Percentiles rank a stretch among this genome's conserved stretches.
Conservation (phyloP, 2,888 invertebrate genomes). For the Neoitamus cyanurus region DNA sequence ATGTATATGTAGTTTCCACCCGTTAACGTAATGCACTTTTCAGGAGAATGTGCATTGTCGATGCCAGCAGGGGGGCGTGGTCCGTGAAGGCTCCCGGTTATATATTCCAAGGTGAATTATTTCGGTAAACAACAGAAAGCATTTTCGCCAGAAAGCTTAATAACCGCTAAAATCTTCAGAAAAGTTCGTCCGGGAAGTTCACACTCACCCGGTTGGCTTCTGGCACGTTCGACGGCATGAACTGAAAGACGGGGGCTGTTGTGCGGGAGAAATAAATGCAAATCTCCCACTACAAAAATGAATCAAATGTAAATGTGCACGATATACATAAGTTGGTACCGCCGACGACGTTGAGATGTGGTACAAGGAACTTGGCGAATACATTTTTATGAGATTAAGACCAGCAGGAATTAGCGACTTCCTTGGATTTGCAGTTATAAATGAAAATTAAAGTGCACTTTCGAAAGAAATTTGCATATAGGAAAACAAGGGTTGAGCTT, state of each 20-base stretch:
- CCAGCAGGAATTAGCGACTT: background rate
- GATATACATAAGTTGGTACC: background rate
- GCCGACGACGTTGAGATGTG: background rate
- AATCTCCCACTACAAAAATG: constrained; percentile 1
- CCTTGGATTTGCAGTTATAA: background rate
- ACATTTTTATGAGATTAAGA: constrained; percentile 15
- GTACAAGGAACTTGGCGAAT: background rate
- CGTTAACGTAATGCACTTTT: background rate
- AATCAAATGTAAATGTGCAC: background rate
- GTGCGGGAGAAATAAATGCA: background rate
- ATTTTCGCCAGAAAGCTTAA: constrained; percentile 14
- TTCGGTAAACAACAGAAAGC: constrained; percentile 1
- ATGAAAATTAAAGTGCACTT: background rate
- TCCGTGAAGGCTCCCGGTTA: no score
- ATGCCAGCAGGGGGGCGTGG: background rate
- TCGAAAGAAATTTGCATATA: background rate
- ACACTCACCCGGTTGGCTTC: background rate
- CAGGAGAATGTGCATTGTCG: background rate
- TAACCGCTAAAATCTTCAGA: background rate
- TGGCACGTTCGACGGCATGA: background rate
- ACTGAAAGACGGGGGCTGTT: background rate
- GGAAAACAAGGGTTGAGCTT: background rate
- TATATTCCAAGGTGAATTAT: constrained; percentile 16
- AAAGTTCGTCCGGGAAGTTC: background rate
- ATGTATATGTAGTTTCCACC: background rate